Evolutionary conservation across 2,797 vertebrate species (phyloP), one percentile per base, ranked within the genome.

Genomic region (Caiman crocodilus): DNA sequence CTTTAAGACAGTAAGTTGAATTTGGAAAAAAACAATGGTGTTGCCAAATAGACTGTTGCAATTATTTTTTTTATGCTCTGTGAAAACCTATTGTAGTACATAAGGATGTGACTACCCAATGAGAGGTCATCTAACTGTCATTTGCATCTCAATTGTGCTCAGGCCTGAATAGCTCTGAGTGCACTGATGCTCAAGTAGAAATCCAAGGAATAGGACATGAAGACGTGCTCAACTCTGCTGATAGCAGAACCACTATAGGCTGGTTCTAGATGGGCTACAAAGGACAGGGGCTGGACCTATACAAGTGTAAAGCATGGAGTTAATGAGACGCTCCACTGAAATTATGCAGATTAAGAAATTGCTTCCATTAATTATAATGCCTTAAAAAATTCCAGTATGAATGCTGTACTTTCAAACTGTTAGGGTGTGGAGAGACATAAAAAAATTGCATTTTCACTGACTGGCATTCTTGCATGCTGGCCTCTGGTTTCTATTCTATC

Each of bases 11-110:
- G 14, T 10, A 14, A 91, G 8, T n/a, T 86, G 55, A 59, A 76
- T 56, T 87, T 82, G 67, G 60, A n/a, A 65, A n/a, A 65, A 20
- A 6, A 93, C 92, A 94, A 93, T 58, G 5, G 14, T 20, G 35
- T 3, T 17, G 89, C 42, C 13, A 88, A 92, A 79, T 79, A 84
- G 95, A 80, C 83, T 87, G 69, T 64, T 35, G 4, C 7, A 83
- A 85, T 32, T 87, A 77, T 94, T 88, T 91, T 7, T 87, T 21
- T 71, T 88, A 85, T 67, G 82, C 69, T 82, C 74, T 76, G 82
- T 92, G 78, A 42, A 69, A 61, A 60, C 69, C 14, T 87, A 23
- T 65, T 79, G 28, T 2, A 1, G 50, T 64, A 81, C 59, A 65
- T 35, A 76, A 4, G 18, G 82, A 90, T 26, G 86, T 91, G 69